Base-by-base conservation (phyloP, 1,140 invertebrate species). In the Mya arenaria region DNA sequence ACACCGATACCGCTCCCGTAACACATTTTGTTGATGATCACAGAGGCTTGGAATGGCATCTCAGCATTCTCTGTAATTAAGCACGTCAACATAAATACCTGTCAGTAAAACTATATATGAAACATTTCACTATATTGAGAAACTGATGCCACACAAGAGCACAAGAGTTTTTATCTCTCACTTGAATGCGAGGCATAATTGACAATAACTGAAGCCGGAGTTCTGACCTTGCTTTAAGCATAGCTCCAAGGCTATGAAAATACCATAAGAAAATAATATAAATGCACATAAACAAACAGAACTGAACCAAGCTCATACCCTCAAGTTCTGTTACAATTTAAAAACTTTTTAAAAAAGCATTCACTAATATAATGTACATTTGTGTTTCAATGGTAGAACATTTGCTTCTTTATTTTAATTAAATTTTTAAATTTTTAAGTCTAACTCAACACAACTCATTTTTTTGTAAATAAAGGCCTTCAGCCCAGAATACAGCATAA, bases 41-140 rank as follows among this genome's bases (percentile, higher is more conserved):
- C 62, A 39, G 69, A 62, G 19, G 79, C 79, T 56, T 66, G 28
- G 36, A 73, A 82, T 36, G 79, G 79, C 34, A 25, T 52, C 39
- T 82, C 69, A 63, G 79, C 68, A 73, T 82, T 82, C 23, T 65
- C 79, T 82, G 79, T 44, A 63, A 74, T 4, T 23, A 25, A 48
- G 37, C 13, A 63, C n/a, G n/a, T n/a, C n/a, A 63, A 28, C 10
- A n/a, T 48, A 48, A 13, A n/a, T 10, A 13, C n/a, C 10, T n/a
- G n/a, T n/a, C 44, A 48, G n/a, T 48, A 13, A 10, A 13, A n/a
- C n/a, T 13, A 13, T 10, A 48, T 48, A 13, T 48, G 10, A 48
- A n/a, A n/a, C 10, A n/a, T 48, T 13, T 13, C n/a, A n/a, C 44
- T n/a, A 48, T 48, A 48, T 48, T 13, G 10, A 48, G n/a, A 48